A percentile compares a stretch with the other conserved stretches of the same genome.
Evolutionary conservation across 2,113 vertebrate species (phyloP).

Genomic region (Dendropsophus ebraccatus): DNA sequence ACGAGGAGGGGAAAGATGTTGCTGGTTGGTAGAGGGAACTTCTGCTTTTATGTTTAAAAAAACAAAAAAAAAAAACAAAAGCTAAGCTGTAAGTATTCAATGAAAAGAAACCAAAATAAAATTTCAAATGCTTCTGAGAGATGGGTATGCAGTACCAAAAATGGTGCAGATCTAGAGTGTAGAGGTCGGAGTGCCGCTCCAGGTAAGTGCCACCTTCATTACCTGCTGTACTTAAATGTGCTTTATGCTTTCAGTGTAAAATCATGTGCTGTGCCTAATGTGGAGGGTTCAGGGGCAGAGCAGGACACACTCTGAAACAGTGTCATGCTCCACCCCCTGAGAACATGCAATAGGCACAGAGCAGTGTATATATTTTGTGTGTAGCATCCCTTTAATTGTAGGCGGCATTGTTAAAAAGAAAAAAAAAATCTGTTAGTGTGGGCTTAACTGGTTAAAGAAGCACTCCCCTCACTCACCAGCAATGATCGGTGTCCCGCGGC

Average conservation of each 20-base stretch:
- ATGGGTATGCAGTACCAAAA: conserved; percentile 73
- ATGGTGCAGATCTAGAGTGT: conserved; percentile 62
- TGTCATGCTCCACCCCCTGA: no score
- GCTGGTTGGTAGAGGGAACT: not conserved
- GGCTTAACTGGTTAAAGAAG: no score
- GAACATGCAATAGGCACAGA: no score
- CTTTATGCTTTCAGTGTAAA: no score
- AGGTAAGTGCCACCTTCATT: conserved; percentile 69
- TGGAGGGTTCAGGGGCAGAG: no score
- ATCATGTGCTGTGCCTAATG: not conserved
- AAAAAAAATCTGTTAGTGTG: no score
- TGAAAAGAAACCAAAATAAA: conserved; percentile 42
- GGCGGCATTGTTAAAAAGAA: no score
- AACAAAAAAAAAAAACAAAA: not conserved
- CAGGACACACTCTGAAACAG: no score
- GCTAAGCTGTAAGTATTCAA: not conserved
- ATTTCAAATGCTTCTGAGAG: conserved; percentile 75
- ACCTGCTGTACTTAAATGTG: not conserved
- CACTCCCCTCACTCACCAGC: no score
- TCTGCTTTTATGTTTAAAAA: not conserved
- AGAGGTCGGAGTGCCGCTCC: conserved; percentile 65
- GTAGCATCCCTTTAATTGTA: no score
- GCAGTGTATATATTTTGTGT: no score
- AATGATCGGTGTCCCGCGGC: no score
- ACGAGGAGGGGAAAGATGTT: not conserved